Evolutionary conservation across 2,797 vertebrate genomes (phyloP).

Genomic region (Aulostomus chinensis): DNA sequence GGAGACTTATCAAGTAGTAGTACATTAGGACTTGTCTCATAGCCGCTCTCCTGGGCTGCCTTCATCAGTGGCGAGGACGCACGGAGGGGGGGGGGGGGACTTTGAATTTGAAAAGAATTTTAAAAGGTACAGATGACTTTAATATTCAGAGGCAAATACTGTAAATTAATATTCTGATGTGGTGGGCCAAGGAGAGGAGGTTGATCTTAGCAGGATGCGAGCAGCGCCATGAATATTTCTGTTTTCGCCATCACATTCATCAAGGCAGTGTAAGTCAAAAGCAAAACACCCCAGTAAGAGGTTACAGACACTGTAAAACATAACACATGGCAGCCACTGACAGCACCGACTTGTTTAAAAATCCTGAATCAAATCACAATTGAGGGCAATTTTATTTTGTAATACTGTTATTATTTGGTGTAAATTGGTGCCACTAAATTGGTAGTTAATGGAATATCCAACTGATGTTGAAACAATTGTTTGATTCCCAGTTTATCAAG

Average conservation of each 20-base stretch:
- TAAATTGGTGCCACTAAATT: no score
- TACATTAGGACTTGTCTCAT: conserved; percentile 92
- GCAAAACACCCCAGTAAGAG: no score
- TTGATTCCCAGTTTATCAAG: no score
- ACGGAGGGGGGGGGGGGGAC: conserved; percentile 65
- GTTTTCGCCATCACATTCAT: conserved; percentile 47
- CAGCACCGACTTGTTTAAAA: no score
- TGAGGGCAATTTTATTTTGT: no score
- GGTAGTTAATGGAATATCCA: no score
- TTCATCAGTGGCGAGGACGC: conserved; percentile 84
- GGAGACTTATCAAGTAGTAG: conserved; percentile 91
- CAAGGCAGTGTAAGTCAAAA: no score
- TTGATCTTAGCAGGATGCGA: conserved; percentile 52
- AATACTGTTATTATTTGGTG: no score
- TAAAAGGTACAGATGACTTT: conserved; percentile 99
- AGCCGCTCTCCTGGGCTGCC: conserved; percentile 92
- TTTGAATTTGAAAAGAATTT: conserved; percentile 99
- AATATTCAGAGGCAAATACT: conserved; percentile 94
- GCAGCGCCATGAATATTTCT: conserved; percentile 65
- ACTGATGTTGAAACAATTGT: no score
- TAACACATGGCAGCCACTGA: no score
- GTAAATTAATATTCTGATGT: conserved; percentile 95
- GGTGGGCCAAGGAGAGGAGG: conserved; percentile 73
- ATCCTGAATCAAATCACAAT: no score
- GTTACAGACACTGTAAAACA: no score